phyloP scores from a whole-genome alignment of 2,797 vertebrate genomes.

The Lemur catta region DNA sequence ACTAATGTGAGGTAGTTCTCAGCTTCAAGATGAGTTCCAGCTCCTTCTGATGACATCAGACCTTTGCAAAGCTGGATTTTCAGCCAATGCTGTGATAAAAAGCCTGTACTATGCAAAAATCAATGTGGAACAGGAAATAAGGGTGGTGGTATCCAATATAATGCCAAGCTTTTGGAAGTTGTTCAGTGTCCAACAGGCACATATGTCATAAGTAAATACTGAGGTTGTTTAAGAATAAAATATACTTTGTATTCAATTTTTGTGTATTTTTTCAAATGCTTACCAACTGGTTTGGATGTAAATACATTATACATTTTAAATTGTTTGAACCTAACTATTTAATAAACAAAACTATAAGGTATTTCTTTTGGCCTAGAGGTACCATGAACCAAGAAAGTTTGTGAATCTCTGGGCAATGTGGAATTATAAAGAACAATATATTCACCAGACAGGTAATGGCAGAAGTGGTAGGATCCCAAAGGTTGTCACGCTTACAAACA shows the following conservation, averaged over 20 bases:
- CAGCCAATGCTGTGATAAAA: background rate
- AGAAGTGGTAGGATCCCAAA: background rate
- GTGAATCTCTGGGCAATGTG: background rate
- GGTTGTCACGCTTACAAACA: background rate
- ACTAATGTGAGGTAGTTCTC: background rate
- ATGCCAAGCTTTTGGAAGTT: background rate
- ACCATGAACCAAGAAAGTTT: background rate
- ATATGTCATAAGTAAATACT: background rate
- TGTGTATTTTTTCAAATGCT: background rate
- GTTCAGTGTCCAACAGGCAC: background rate
- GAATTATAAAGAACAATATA: background rate
- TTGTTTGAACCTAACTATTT: background rate
- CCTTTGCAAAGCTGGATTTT: background rate
- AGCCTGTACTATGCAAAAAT: background rate
- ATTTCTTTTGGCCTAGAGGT: background rate
- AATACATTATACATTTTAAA: background rate
- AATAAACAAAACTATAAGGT: background rate
- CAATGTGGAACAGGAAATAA: background rate
- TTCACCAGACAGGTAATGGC: background rate
- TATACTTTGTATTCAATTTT: background rate
- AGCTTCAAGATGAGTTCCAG: background rate
- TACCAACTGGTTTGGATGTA: background rate
- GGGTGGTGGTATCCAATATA: no score
- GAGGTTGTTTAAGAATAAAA: background rate
- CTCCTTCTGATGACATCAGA: background rate